Evolutionary conservation across 2,113 vertebrate species (phyloP), one percentile per base, ranked within the genome.

Genomic region (Diadophis punctatus): DNA sequence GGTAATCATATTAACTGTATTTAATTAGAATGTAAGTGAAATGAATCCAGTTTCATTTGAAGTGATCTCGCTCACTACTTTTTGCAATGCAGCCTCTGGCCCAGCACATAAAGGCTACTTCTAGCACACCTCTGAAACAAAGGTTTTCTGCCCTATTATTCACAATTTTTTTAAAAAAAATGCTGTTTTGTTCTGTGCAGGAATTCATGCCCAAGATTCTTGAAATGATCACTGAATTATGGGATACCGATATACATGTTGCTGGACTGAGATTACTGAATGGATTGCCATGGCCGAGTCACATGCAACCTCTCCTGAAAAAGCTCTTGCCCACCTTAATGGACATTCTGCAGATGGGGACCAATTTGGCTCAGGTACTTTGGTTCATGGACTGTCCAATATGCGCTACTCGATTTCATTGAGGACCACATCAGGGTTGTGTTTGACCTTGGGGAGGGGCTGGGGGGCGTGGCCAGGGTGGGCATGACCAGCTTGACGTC

Each of bases 221-320:
- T 56, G 96, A 97, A 22, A 95, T 97, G 12, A 91, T 96, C 34
- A 94, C 95, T 9, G 95, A 88, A 34, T 74, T 94, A 88, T 97
- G 97, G 97, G 97, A 97, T 92, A 93, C 86, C 0, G 96, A 97
- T 46, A 74, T 97, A 80, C 97, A 97, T 18, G 3, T 95, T 0
- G 94, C 96, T 0, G 94, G 96, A 92, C 94, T 97, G 58, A 91
- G 96, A 18, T 94, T 97, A 51, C 95, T 97, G 94, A 97, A 97
- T 93, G 96, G 91, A 90, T 87, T 97, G 8, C 95, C 93, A 0
- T 89, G 96, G 60, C 96, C 96, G 0, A 95, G 93, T 89, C 95
- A 86, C 1, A 93, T 91, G 25, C 94, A 96, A 23, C 93, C 93
- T 0, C 95, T 96, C 89, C 91, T 97, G 85, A 95, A 95, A 48